Evolutionary conservation across 2,888 invertebrate genomes (phyloP).

Genomic region (Xiphydria camelus): DNA sequence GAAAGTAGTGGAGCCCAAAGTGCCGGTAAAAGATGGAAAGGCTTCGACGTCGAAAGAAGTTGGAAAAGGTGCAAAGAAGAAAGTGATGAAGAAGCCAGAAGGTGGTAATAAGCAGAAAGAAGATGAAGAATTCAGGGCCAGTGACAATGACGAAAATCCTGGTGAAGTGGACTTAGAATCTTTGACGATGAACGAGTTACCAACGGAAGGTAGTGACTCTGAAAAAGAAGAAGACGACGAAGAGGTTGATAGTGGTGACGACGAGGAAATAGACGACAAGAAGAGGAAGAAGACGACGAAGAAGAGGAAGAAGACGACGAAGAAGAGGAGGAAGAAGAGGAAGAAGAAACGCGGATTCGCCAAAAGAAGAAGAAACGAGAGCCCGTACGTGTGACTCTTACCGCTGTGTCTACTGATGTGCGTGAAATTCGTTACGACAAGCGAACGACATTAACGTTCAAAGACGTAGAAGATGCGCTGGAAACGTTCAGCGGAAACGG

Average conservation of each 20-base stretch:
- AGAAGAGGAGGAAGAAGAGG: not conserved
- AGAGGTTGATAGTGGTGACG: not conserved
- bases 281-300: not conserved
- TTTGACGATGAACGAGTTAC: not conserved
- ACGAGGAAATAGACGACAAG: not conserved
- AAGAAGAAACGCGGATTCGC: not conserved
- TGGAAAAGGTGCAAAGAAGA: too few species aligned
- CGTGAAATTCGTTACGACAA: not conserved
- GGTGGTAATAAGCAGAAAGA: not conserved
- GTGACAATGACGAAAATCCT: not conserved
- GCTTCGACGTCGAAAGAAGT: not conserved
- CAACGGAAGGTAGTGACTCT: too few species aligned
- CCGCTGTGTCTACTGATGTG: too few species aligned
- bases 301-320: slow-evolving; percentile 2
- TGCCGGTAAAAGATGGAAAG: too few species aligned
- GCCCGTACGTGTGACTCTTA: too few species aligned
- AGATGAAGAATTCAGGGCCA: not conserved
- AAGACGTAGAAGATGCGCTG: slow-evolving; percentile 14
- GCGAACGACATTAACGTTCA: slow-evolving; percentile 8
- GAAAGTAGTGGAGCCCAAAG: too few species aligned
- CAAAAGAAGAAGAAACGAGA: too few species aligned
- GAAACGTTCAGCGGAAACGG: slow-evolving; percentile 13
- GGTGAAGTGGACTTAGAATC: too few species aligned
- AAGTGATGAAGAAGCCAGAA: too few species aligned
- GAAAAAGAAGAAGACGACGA: not conserved